Conservation (phyloP, 1,140 invertebrate genomes). For the Aphaenogaster floridana region DNA sequence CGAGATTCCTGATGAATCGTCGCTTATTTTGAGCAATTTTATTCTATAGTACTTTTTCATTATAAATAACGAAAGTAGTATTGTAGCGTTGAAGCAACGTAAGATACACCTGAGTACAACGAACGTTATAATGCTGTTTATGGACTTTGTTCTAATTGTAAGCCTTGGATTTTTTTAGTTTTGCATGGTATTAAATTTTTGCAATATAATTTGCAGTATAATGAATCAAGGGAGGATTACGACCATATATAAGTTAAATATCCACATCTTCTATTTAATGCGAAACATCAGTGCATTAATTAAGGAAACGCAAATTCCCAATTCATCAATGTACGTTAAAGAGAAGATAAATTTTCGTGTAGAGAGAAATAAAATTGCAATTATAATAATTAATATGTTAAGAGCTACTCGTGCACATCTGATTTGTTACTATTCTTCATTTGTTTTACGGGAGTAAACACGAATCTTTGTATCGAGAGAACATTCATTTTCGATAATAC, state of each 20-base stretch:
- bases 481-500: not conserved
- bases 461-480: not conserved
- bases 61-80: not conserved
- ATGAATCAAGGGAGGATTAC: not conserved
- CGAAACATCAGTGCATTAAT: not conserved
- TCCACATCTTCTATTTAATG: not conserved
- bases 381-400: slow-evolving; percentile 15
- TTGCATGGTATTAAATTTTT: not conserved
- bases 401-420: not conserved
- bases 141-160: not conserved
- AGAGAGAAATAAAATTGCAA: not conserved
- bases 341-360: not conserved
- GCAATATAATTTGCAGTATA: not conserved
- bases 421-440: not conserved
- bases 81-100: not conserved
- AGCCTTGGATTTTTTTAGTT: slow-evolving; percentile 1
- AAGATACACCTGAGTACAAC: not conserved
- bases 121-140: not conserved
- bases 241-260: not conserved
- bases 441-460: not conserved
- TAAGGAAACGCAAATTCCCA: not conserved
- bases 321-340: not conserved
- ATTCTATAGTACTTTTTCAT: not conserved
- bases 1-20: not conserved
- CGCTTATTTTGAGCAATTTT: not conserved